Base-by-base conservation (phyloP, 2,888 invertebrate genomes). In the Agrochola macilenta region DNA sequence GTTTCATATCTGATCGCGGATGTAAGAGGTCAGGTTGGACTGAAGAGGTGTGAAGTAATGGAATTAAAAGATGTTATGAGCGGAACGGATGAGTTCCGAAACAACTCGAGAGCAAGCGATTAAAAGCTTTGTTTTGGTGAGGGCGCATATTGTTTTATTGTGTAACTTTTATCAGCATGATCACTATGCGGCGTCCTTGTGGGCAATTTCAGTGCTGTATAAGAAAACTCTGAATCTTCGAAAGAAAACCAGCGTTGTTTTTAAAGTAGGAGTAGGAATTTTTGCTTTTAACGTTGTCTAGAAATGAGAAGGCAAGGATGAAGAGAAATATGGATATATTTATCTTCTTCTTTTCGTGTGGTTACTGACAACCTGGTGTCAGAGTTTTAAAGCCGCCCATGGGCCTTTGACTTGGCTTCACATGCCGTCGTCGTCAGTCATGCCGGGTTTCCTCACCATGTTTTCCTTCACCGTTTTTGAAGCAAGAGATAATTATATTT, bases 31-130 rank as follows among this genome's bases (percentile, higher is more conserved):
- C 64, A 69, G 57, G 20, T 5, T 65, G 35, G 23, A 54, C 11
- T 26, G 17, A 14, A 11, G 57, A 85, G 71, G 74, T 85, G 83
- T 83, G 64, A 74, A 58, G 54, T 63, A 52, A 46, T n/a, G 43
- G 54, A 61, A 76, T 66, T 84, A 74, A 68, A 68, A 61, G 54
- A 61, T 77, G 68, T 70, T 75, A 39, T 61, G 64, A 82, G 63
- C 83, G 82, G 86, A 85, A 85, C 84, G 78, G 63, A 74, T 52
- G 26, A 60, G 61, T 60, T 81, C 60, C 64, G 76, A 57, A 82
- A 84, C 74, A 63, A 54, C 14, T 57, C n/a, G 14, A 68, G 26
- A 23, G 76, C 17, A 69, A 60, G 69, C 35, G 14, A 35, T 76
- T 69, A 35, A 52, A 26, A 52, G 73, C 68, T 80, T 84, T 84